Percentiles rank a stretch among this genome's conserved stretches.
phyloP scores from a whole-genome alignment of 2,797 vertebrate species.

The Acrocephalus scirpaceus region DNA sequence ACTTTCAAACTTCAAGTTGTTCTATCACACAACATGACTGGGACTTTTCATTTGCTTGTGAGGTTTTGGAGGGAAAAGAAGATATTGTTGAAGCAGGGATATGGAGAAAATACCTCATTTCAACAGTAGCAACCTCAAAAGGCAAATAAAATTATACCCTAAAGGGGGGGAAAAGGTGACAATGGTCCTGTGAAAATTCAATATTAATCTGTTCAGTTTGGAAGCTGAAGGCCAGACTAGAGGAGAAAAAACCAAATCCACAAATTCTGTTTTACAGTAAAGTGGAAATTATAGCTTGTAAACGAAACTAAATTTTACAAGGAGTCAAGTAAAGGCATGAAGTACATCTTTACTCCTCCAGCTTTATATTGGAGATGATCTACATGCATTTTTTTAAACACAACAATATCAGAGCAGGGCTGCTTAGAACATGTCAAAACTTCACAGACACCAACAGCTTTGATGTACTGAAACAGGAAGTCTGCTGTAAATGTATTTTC shows the following conservation, averaged over 20 bases:
- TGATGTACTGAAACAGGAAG: not conserved
- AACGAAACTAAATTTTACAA: not conserved
- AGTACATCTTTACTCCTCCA: not conserved
- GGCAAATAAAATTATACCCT: not conserved
- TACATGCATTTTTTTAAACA: not conserved
- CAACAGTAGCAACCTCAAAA: not conserved
- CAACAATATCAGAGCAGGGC: not conserved
- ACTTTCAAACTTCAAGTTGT: not conserved
- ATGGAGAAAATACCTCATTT: not conserved
- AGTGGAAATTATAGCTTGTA: not conserved
- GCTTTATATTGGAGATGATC: not conserved
- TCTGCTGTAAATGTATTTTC: not conserved
- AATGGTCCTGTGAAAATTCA: not conserved
- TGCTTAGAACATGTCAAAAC: not conserved
- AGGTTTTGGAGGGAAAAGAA: not conserved
- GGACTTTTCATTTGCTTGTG: not conserved
- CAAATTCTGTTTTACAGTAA: not conserved
- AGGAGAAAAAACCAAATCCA: fast-evolving
- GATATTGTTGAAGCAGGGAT: not conserved
- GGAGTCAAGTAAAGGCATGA: not conserved
- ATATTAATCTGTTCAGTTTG: not conserved
- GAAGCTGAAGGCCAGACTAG: not conserved
- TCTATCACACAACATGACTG: not conserved
- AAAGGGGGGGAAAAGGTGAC: not conserved
- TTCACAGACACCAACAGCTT: not conserved